A percentile compares a stretch with the other conserved stretches of the same genome.
phyloP scores from a whole-genome alignment of 2,113 vertebrate species.

The Daboia siamensis region DNA sequence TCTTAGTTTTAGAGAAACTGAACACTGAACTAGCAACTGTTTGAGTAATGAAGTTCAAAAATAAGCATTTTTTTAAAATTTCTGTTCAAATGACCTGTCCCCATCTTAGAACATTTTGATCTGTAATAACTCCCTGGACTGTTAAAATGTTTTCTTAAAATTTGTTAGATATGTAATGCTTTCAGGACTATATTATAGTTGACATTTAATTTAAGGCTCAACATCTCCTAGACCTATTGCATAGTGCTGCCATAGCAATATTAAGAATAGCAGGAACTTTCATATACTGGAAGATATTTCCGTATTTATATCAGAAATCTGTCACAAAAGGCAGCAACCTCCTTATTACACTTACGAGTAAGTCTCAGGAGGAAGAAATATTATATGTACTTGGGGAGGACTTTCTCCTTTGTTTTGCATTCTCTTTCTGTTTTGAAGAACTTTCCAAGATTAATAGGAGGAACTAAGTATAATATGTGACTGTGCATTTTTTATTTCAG shows the following conservation, averaged over 20 bases:
- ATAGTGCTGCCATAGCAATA: not conserved
- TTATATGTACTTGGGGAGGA: not conserved
- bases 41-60: not conserved
- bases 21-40: not conserved
- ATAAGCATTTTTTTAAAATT: not conserved
- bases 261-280: conserved; percentile 11
- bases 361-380: not conserved
- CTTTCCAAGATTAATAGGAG: not conserved
- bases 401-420: not conserved
- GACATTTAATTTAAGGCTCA: conserved; percentile 17
- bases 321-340: conserved; percentile 3
- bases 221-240: not conserved
- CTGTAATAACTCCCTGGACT: not conserved
- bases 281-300: not conserved
- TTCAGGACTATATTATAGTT: not conserved
- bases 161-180: not conserved
- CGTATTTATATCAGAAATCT: not conserved
- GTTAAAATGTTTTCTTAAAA: not conserved
- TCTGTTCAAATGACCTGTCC: not conserved
- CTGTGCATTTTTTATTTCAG: not conserved
- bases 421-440: not conserved
- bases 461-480: not conserved
- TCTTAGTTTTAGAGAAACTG: not conserved
- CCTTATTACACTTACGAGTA: not conserved
- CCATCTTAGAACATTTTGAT: not conserved